Evolutionary conservation across 2,797 vertebrate species (phyloP).

Genomic region (Lagocephalus sceleratus): DNA sequence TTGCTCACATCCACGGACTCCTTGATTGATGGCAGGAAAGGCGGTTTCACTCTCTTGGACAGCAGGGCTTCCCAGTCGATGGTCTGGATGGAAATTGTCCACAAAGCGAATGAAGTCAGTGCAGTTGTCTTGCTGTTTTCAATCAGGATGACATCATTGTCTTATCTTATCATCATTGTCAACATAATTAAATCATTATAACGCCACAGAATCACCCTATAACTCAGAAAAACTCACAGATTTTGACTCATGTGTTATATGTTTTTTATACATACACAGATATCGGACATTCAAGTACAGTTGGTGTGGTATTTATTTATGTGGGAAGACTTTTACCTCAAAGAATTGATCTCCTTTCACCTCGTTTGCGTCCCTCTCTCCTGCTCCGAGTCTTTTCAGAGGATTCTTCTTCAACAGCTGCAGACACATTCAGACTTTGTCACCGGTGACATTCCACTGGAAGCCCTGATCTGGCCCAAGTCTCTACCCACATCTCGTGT

Average conservation of each 20-base stretch:
- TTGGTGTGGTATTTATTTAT: background rate
- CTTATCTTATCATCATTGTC: too few species aligned
- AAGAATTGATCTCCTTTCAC: slow-evolving; percentile 88
- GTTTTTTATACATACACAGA: too few species aligned
- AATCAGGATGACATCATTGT: background rate
- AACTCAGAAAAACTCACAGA: too few species aligned
- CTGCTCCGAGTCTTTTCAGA: slow-evolving; percentile 84
- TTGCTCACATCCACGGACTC: slow-evolving; percentile 81
- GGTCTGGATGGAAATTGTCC: slow-evolving; percentile 58
- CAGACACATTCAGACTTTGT: background rate
- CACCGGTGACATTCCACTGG: background rate
- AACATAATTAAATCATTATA: too few species aligned
- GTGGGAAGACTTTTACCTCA: slow-evolving; percentile 65
- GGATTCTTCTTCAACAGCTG: slow-evolving; percentile 90
- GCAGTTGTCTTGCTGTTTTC: background rate
- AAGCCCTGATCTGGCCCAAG: background rate
- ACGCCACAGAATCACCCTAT: too few species aligned
- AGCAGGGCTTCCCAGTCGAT: slow-evolving; percentile 85
- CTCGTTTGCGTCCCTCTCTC: slow-evolving; percentile 84
- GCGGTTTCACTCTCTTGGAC: slow-evolving; percentile 77
- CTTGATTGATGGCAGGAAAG: slow-evolving; percentile 81
- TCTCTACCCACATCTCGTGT: background rate
- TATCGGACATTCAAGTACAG: too few species aligned
- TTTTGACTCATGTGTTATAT: too few species aligned
- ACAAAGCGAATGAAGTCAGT: slow-evolving; percentile 1